Evolutionary conservation across 2,113 vertebrate genomes (phyloP).

Genomic region (Actenoides lindsayi): DNA sequence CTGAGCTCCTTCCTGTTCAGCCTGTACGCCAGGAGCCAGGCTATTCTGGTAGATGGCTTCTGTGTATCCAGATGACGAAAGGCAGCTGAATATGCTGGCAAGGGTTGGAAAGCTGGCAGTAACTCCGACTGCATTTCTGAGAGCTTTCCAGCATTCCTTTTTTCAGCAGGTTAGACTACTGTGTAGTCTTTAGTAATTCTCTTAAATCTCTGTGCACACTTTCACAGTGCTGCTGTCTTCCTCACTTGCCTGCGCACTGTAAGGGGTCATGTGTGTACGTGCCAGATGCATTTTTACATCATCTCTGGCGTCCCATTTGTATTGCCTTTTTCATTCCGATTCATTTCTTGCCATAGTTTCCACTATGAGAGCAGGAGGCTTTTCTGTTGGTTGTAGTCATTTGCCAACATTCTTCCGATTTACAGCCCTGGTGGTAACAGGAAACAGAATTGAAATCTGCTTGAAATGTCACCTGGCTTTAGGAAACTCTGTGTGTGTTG

Average conservation of each 20-base stretch:
- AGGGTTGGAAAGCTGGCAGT: background rate
- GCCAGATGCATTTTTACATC: background rate
- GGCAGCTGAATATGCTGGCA: constrained; percentile 27
- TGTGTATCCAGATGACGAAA: background rate
- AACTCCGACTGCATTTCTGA: background rate
- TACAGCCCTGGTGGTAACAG: background rate
- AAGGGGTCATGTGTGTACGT: background rate
- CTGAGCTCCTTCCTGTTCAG: constrained; percentile 40
- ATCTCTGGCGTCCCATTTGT: background rate
- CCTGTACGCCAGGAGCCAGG: background rate
- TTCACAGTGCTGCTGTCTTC: background rate
- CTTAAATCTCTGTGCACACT: background rate
- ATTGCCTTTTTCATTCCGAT: rapidly evolving
- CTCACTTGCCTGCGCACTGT: background rate
- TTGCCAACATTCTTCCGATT: background rate
- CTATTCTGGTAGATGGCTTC: constrained; percentile 37
- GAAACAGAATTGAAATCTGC: background rate
- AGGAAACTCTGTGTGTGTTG: rapidly evolving
- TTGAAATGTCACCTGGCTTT: background rate
- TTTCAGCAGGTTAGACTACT: background rate
- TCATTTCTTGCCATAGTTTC: background rate
- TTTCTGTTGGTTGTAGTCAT: background rate
- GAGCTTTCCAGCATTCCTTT: background rate
- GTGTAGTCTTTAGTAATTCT: background rate
- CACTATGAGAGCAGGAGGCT: rapidly evolving